Percentiles rank a stretch among this genome's conserved stretches.
Evolutionary conservation across 2,888 invertebrate species (phyloP).

Genomic region (Andrena bucephala): DNA sequence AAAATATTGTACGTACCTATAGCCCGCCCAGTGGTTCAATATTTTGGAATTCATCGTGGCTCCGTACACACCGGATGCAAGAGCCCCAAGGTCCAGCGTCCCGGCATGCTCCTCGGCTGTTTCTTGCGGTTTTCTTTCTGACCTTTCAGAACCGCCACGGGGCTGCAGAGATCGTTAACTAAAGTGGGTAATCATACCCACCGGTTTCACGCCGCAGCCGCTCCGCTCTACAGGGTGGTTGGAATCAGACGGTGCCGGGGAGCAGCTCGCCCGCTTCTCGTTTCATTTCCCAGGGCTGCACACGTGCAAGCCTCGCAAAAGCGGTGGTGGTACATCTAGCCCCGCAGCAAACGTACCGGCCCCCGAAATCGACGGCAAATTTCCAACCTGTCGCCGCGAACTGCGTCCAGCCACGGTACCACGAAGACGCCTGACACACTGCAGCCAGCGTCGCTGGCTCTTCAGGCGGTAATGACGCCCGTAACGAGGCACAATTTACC

Average conservation of each 20-base stretch:
- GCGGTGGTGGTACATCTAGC: conserved; percentile 16
- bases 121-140: conserved; percentile 79
- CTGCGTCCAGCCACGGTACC: background rate
- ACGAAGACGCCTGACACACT: conserved; percentile 1
- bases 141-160: conserved; percentile 72
- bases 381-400: conserved; percentile 12
- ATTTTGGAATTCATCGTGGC: conserved; percentile 25
- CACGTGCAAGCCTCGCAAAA: conserved; percentile 17
- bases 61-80: conserved; percentile 28
- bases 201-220: conserved; percentile 80
- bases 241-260: conserved; percentile 52
- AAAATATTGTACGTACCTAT: background rate
- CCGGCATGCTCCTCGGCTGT: conserved; percentile 66
- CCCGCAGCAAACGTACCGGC: conserved; percentile 29
- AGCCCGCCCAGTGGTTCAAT: background rate
- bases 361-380: conserved; percentile 5
- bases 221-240: conserved; percentile 67
- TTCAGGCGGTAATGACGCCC: conserved; percentile 42
- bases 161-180: conserved; percentile 80
- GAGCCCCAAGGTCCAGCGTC: conserved; percentile 36
- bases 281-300: conserved; percentile 22
- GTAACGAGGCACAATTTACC: conserved; percentile 58
- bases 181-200: conserved; percentile 83
- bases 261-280: background rate
- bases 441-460: conserved; percentile 18